A percentile compares a stretch with the other conserved stretches of the same genome.
phyloP scores from a whole-genome alignment of 2,888 invertebrate species.

The Sialis lutaria region DNA sequence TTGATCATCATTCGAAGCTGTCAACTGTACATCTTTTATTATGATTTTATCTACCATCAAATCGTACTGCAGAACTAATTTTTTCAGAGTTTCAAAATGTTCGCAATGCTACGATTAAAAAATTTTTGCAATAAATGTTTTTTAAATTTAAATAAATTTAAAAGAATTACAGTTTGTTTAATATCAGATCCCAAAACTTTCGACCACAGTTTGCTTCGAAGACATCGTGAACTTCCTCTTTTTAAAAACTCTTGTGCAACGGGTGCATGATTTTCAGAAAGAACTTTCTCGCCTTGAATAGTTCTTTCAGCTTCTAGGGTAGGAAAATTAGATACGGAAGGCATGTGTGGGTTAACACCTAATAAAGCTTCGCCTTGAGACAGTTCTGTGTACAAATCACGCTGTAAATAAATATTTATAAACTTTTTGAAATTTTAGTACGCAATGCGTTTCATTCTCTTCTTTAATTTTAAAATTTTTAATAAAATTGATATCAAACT shows the following conservation, averaged over 20 bases:
- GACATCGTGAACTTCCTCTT: conserved; percentile 59
- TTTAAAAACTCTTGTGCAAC: conserved; percentile 82
- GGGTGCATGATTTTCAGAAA: conserved; percentile 66
- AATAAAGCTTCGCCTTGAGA: conserved; percentile 60
- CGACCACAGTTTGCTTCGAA: conserved; percentile 73
- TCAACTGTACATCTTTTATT: conserved; percentile 89
- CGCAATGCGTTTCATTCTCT: conserved; percentile 12
- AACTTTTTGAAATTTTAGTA: conserved; percentile 9
- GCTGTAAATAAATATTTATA: conserved; percentile 27
- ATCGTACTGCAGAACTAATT: conserved; percentile 70
- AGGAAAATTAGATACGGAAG: conserved; percentile 34
- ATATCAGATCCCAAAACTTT: conserved; percentile 69
- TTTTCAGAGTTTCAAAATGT: conserved; percentile 67
- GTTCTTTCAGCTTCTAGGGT: conserved; percentile 52
- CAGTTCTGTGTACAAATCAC: conserved; percentile 52
- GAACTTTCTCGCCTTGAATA: conserved; percentile 57
- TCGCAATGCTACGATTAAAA: conserved; percentile 39
- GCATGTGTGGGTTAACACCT: conserved; percentile 46
- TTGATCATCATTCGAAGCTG: conserved; percentile 93
- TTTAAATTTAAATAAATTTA: too few relatives aligned
- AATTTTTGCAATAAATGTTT: neutral
- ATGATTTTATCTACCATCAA: conserved; percentile 86
- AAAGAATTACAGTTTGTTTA: conserved; percentile 35
- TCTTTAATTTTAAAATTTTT: conserved; percentile 10
- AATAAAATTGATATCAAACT: neutral